Base-by-base conservation (phyloP, 2,888 invertebrate genomes). In the Acanthoscelides obtectus region DNA sequence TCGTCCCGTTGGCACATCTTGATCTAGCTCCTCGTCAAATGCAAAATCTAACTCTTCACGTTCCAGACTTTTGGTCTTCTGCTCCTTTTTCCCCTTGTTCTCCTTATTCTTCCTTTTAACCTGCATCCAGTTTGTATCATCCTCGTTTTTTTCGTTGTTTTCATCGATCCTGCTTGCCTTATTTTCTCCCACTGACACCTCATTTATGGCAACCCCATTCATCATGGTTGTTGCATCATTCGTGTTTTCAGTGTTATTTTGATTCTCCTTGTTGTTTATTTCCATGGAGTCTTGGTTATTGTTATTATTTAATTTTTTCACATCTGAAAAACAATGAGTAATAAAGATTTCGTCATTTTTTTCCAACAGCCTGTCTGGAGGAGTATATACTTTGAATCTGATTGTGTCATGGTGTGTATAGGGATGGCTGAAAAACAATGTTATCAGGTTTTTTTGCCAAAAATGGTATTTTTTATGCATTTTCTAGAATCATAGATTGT, bases 11-110 rank as follows among this genome's bases (percentile, higher is more conserved):
- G 94, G 94, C 76, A 93, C 89, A 76, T 86, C 87, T 72, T 81
- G 79, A 73, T 96, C 95, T 75, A 98, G 87, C 85, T 99, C 99
- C 87, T 98, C 98, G 83, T 99, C 98, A 83, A 99, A 96, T 87
- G 97, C 95, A 87, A 99, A 99, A 85, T 97, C 96, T 77, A 98
- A 87, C 84, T 97, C 97, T 86, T 97, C 97, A 76, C 91, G 78
- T 79, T 85, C 84, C 68, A 77, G 75, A 27, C 74, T 76, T 66
- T 77, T 78, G 17, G 74, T 71, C 72, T 82, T 81, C 5, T 73
- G 79, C 70, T 83, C 82, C 69, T 79, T 81, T 75, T 80, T 83
- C 22, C 72, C 80, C 73, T 81, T 82, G 70, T 81, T 81, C 72
- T 86, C 86, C 70, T 85, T 85, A 71, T 80, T 81, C 77, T 82